Evolutionary conservation across 2,888 invertebrate species (phyloP).

Genomic region (Bellardia pandia): DNA sequence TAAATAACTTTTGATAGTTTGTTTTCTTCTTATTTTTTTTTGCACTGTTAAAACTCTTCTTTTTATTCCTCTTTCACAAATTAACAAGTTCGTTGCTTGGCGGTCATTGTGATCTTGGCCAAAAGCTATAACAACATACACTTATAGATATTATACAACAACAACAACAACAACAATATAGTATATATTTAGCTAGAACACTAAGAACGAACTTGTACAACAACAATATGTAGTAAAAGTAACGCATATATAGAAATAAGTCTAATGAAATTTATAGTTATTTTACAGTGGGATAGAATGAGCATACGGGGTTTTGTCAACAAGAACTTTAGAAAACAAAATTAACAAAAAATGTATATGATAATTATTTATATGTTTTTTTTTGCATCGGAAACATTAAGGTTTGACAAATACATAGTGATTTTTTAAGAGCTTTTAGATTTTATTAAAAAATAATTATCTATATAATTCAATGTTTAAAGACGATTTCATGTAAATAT

Average conservation of each 20-base stretch:
- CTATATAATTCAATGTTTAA: no score
- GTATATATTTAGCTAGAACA: slow-evolving; percentile 1
- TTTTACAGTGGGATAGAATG: slow-evolving; percentile 6
- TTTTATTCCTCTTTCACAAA: slow-evolving; percentile 53
- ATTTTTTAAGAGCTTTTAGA: no score
- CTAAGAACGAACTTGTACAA: background rate
- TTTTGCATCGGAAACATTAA: no score
- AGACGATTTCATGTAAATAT: no score
- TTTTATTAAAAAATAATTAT: no score
- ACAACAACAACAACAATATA: background rate
- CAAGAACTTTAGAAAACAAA: no score
- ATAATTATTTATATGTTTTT: no score
- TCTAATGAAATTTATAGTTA: background rate
- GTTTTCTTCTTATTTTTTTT: slow-evolving; percentile 28
- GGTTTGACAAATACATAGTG: no score
- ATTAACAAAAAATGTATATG: no score
- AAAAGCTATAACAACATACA: slow-evolving; percentile 24
- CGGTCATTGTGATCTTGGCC: slow-evolving; percentile 53
- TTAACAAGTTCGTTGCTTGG: slow-evolving; percentile 62
- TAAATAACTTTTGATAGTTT: slow-evolving; percentile 4
- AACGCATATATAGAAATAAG: slow-evolving; percentile 2
- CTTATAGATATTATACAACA: background rate
- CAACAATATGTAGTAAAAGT: slow-evolving; percentile 36
- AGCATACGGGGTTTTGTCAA: no score
- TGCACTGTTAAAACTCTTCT: slow-evolving; percentile 2